Percentiles rank a stretch among this genome's conserved stretches.
phyloP scores from a whole-genome alignment of 2,888 invertebrate genomes.

The Limnephilus marmoratus region DNA sequence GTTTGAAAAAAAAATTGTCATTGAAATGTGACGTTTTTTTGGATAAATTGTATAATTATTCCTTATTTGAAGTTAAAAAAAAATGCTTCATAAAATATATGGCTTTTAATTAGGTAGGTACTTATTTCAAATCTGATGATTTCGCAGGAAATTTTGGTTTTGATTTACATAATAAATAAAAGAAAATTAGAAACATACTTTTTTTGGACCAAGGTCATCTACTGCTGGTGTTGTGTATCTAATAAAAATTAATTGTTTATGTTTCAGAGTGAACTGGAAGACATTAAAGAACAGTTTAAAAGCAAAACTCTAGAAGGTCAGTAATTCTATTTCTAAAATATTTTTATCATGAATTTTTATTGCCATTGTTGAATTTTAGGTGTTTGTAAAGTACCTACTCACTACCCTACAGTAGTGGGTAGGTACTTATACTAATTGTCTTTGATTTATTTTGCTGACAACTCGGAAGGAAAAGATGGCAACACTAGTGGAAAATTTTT shows the following conservation, averaged over 20 bases:
- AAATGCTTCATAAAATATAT: no score
- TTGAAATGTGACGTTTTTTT: no score
- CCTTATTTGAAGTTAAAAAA: no score
- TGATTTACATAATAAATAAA: no score
- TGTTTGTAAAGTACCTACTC: background rate
- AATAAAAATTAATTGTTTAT: constrained; percentile 59
- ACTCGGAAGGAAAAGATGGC: background rate
- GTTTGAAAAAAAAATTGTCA: no score
- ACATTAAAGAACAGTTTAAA: constrained; percentile 73
- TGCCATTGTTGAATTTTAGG: background rate
- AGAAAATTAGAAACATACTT: no score
- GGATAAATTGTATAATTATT: no score
- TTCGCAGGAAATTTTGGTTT: no score
- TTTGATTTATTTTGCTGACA: background rate
- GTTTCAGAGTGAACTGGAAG: constrained; percentile 74
- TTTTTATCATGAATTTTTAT: background rate
- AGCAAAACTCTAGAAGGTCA: constrained; percentile 50
- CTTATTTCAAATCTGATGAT: no score
- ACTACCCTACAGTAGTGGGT: no score
- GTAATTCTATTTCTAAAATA: constrained; percentile 4
- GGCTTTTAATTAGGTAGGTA: no score
- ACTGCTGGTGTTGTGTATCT: background rate
- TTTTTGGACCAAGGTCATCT: no score
- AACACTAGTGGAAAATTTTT: background rate
- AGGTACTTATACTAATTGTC: background rate